Percentiles rank a stretch among this genome's conserved stretches.
Evolutionary conservation across 2,888 invertebrate genomes (phyloP).

Genomic region (Caprella mutica): DNA sequence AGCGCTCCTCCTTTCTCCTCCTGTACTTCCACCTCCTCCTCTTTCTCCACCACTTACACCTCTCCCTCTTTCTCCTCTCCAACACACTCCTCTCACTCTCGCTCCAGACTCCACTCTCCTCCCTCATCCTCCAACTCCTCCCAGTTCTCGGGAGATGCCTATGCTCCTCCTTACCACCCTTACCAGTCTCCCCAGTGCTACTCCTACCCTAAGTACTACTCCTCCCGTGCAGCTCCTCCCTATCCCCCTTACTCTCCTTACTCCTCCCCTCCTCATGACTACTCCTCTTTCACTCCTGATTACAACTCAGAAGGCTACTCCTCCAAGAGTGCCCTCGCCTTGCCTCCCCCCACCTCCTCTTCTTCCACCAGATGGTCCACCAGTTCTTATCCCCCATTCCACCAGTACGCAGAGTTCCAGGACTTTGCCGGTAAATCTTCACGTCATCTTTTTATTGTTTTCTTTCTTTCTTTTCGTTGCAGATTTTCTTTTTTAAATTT

Average conservation of each 20-base stretch:
- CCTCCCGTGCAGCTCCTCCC: conserved; percentile 1
- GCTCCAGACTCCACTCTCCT: neutral
- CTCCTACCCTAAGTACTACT: neutral
- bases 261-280: neutral
- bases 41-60: conserved; percentile 1
- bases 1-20: conserved; percentile 13
- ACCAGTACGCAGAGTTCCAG: conserved; percentile 36
- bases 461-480: no score
- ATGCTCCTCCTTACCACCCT: conserved; percentile 21
- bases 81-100: neutral
- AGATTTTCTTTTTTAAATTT: no score
- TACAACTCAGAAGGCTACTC: conserved; percentile 12
- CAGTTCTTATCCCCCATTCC: conserved; percentile 22
- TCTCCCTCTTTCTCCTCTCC: neutral
- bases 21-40: conserved; percentile 2
- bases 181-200: neutral
- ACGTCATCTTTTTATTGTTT: no score
- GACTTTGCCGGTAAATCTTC: no score
- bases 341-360: conserved; percentile 24
- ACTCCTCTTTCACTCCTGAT: neutral
- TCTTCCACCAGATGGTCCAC: conserved; percentile 22
- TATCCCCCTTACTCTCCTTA: conserved; percentile 11
- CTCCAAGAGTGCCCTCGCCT: conserved; percentile 1
- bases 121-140: conserved; percentile 9
- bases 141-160: conserved; percentile 17